phyloP scores from a whole-genome alignment of 1,140 invertebrate genomes.

The Thaumatotibia leucotreta region DNA sequence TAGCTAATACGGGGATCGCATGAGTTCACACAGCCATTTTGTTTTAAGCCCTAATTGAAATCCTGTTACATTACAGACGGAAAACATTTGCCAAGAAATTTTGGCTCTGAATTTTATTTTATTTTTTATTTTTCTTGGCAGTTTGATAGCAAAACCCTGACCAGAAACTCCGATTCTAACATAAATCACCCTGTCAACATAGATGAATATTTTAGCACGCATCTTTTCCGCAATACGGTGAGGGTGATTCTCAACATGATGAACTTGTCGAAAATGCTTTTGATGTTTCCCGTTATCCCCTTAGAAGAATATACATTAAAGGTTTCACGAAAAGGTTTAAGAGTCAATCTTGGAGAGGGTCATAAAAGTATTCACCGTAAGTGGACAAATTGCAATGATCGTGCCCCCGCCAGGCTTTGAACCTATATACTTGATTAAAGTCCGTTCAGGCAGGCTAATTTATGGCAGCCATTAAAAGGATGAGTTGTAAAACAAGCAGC shows the following conservation, averaged over 20 bases:
- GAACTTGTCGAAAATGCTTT: not conserved
- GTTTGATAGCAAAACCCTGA: not conserved
- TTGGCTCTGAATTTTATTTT: not conserved
- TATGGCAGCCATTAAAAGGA: constrained; percentile 25
- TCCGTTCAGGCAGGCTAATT: constrained; percentile 17
- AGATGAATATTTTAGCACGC: not conserved
- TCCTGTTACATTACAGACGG: not conserved
- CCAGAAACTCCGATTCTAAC: not conserved
- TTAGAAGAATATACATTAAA: not conserved
- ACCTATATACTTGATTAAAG: constrained; percentile 12
- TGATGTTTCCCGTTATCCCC: not conserved
- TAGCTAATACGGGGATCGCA: constrained; percentile 1
- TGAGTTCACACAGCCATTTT: not conserved
- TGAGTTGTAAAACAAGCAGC: constrained; percentile 37
- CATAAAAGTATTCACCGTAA: not conserved
- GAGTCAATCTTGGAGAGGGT: not conserved
- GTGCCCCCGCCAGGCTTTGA: constrained; percentile 9
- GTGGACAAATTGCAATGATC: not conserved
- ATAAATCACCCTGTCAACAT: not conserved
- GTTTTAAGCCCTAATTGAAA: not conserved
- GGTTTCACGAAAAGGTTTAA: too few species aligned
- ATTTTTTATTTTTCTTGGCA: not conserved
- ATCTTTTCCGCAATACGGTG: not conserved
- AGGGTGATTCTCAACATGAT: not conserved
- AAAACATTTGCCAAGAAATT: not conserved